Conservation (phyloP, 2,888 invertebrate species). For the Endotricha flammealis region DNA sequence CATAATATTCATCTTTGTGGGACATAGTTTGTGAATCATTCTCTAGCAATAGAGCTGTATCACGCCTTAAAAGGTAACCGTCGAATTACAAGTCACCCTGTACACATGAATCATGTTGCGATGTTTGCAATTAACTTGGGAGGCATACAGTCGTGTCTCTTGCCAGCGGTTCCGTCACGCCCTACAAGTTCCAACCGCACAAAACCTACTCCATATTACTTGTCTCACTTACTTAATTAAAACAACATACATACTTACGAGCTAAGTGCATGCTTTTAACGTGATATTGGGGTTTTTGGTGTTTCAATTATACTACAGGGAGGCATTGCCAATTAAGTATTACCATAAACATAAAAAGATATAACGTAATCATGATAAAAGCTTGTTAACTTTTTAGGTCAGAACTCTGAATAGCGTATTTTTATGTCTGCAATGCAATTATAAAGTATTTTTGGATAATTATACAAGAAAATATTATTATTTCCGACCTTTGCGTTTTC, state of each 20-base stretch:
- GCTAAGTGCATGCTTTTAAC: slow-evolving; percentile 27
- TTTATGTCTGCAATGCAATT: too few relatives aligned
- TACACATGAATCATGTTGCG: slow-evolving; percentile 40
- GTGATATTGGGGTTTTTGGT: slow-evolving; percentile 24
- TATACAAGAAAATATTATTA: too few relatives aligned
- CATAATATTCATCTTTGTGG: too few relatives aligned
- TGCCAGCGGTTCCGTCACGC: slow-evolving; percentile 13
- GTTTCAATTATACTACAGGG: slow-evolving; percentile 34
- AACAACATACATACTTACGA: slow-evolving; percentile 27
- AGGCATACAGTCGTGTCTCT: slow-evolving; percentile 14
- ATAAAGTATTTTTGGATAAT: too few relatives aligned
- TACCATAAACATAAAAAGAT: slow-evolving; percentile 31
- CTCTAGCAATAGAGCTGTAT: too few relatives aligned
- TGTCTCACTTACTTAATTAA: slow-evolving; percentile 39
- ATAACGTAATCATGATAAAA: slow-evolving; percentile 42
- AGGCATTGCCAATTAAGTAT: slow-evolving; percentile 31
- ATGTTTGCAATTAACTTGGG: slow-evolving; percentile 39
- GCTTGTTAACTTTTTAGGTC: slow-evolving; percentile 20
- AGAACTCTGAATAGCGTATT: too few relatives aligned
- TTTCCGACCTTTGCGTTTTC: too few relatives aligned
- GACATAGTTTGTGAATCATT: too few relatives aligned
- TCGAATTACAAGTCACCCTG: slow-evolving; percentile 14
- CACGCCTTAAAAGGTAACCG: slow-evolving; percentile 7
- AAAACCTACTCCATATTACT: slow-evolving; percentile 28
- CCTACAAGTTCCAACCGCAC: slow-evolving; percentile 8